Base-by-base conservation (phyloP, 2,888 invertebrate genomes). In the Idaea biselata region DNA sequence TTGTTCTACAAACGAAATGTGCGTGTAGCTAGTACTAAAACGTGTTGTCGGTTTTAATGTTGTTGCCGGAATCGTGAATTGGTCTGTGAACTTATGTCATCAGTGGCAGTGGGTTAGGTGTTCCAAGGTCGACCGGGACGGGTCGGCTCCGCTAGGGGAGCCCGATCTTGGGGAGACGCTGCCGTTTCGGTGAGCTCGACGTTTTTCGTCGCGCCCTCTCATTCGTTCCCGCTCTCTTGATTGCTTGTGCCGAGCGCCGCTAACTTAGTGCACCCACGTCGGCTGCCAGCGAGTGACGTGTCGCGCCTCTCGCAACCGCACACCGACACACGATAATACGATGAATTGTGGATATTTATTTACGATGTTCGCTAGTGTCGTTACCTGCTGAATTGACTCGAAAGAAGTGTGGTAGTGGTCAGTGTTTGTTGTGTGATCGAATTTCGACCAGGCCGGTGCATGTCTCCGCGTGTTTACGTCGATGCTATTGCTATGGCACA, bases 201-300 rank as follows among this genome's bases (percentile, higher is more conserved):
- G 44, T 11, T 5, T 44, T 11, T 44, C 77, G 72, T 76, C 77
- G 71, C 78, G 82, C 83, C 79, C 80, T 85, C 87, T 86, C 83
- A 78, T 83, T 86, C 83, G 79, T 83, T 86, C 81, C 81, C 87
- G 70, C 85, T 81, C 83, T 81, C 79, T 78, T 81, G 79, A 78
- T 76, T 44, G 44, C 44, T 85, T 80, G 77, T 81, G 55, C 55
- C 16, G 55, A 55, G 16, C 55, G 55, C 16, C 74, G 76, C 81
- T 82, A 84, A 86, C 77, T 88, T 88, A 90, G 90, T 90, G 74
- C 75, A 82, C 73, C 80, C 70, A 81, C 84, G 80, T 72, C 80
- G 69, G 81, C 73, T 84, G 88, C 75, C 83, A 77, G 82, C 73
- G 87, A 72, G 73, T 77, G 82, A 81, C 88, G 88, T 77, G 83